Base-by-base conservation (phyloP, 2,888 invertebrate genomes). In the Agrotis clavis region DNA sequence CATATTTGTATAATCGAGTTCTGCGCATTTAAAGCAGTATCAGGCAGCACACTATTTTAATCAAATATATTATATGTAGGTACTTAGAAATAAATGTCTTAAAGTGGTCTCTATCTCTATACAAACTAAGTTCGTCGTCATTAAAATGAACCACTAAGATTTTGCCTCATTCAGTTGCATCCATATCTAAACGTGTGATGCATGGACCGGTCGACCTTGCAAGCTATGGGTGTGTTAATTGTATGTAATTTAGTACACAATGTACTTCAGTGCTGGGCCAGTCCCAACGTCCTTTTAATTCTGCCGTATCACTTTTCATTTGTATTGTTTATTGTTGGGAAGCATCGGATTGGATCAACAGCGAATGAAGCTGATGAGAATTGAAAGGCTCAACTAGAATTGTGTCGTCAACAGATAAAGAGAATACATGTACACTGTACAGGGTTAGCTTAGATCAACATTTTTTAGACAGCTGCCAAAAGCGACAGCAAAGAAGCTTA, bases 161-260 rank as follows among this genome's bases (percentile, higher is more conserved):
- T 67, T 62, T 82, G 75, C 66, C 70, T 72, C 66, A 74, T 65
- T 82, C 68, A 67, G 74, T 63, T 73, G 75, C 77, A 72, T 73
- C 65, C 65, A 73, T 76, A 82, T 67, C 68, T 82, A 82, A 73
- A 69, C 74, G 78, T 81, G 62, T 56, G 84, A 78, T 87, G 87
- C 77, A 88, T 77, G 79, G 73, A 89, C 84, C 73, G 67, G 85
- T 79, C 84, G 89, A 83, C 90, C 90, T 90, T 90, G 90, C 64
- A 65, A 54, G 74, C 81, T 82, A 84, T 89, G 82, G 79, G 79
- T 79, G 85, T 87, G 82, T 65, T 87, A 85, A 88, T 89, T 86
- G 84, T 75, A 80, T 78, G 79, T 81, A 83, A 87, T 87, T 86
- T 79, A 75, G 76, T 77, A 79, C 66, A 83, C 63, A 82, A 51